A percentile compares a stretch with the other conserved stretches of the same genome.
phyloP scores from a whole-genome alignment of 2,888 invertebrate genomes.

The Caenorhabditis sinica region DNA sequence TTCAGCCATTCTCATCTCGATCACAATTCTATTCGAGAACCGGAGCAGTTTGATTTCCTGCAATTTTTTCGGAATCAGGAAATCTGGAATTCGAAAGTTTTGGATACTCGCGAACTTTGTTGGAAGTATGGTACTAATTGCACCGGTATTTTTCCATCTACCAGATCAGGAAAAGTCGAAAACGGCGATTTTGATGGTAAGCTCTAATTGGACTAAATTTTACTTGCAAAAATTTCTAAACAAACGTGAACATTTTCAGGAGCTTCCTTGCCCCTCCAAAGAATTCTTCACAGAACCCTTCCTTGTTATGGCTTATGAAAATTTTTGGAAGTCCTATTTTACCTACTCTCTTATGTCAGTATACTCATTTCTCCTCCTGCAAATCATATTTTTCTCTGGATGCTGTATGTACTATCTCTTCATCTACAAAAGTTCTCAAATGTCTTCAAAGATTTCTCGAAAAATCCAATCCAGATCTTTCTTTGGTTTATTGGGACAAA shows the following conservation, averaged over 20 bases:
- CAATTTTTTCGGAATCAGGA: neutral
- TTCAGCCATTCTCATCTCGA: constrained; percentile 3
- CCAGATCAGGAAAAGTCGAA: constrained; percentile 4
- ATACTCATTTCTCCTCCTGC: neutral
- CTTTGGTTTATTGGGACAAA: neutral
- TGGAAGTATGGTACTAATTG: neutral
- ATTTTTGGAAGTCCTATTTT: constrained; percentile 16
- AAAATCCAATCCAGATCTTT: neutral
- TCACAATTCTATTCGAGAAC: constrained; percentile 14
- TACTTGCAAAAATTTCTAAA: neutral
- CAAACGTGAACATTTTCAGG: neutral
- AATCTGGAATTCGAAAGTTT: neutral
- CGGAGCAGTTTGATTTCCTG: constrained; percentile 13
- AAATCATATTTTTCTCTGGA: constrained; percentile 5
- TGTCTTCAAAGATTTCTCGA: constrained; percentile 9
- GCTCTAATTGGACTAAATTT: too few species aligned
- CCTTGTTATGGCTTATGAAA: neutral
- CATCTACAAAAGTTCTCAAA: neutral
- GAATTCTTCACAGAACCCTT: constrained; percentile 11
- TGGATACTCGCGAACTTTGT: neutral
- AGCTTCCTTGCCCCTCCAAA: neutral
- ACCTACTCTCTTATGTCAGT: neutral
- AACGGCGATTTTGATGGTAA: constrained; percentile 8
- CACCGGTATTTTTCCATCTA: constrained; percentile 1
- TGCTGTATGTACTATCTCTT: constrained; percentile 29